Base-by-base conservation (phyloP, 2,888 invertebrate genomes). In the Gari tellinella region DNA sequence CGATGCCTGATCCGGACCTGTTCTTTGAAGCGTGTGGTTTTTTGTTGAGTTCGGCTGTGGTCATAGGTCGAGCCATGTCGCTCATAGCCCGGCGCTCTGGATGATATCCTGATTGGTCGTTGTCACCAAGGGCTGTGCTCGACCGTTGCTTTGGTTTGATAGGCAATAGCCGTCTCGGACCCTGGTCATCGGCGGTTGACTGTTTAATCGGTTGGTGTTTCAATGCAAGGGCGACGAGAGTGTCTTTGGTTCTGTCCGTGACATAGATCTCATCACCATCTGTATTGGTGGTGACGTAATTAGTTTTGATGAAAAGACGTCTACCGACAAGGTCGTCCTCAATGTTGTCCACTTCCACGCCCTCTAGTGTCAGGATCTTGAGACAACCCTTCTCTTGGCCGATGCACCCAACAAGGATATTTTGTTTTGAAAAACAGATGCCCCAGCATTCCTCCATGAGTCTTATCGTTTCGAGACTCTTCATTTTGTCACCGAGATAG, bases 361-460 rank as follows among this genome's bases (percentile, higher is more conserved):
- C 79, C 51, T 75, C 79, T 31, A 75, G 57, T n/a, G 68, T 72
- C 48, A 79, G 53, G 46, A 79, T 46, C 62, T 79, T 79, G 40
- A 79, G 57, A 48, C 65, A 66, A 10, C 79, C 79, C 49, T 75
- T 75, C 17, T 79, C 79, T 15, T 56, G 65, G 8, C 75, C 37
- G 19, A 79, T 79, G 45, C 79, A 75, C 25, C 75, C 72, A 5
- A 79, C 79, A 38, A 79, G 72, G 19, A 79, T 25, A 15, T 68
- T 62, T 19, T 63, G 66, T n/a, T 72, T 69, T 26, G 58, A 66
- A 53, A 45, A 72, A 1, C 75, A 69, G 38, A 79, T 79, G 10
- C 79, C 79, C 79, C 79, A 79, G 40, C 79, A 79, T 45, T 79
- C 79, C 40, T 79, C 79, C 37, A 72, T 31, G 72, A 79, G 49